Evolutionary conservation across 2,888 invertebrate genomes (phyloP).

Genomic region (Heliconius erato): DNA sequence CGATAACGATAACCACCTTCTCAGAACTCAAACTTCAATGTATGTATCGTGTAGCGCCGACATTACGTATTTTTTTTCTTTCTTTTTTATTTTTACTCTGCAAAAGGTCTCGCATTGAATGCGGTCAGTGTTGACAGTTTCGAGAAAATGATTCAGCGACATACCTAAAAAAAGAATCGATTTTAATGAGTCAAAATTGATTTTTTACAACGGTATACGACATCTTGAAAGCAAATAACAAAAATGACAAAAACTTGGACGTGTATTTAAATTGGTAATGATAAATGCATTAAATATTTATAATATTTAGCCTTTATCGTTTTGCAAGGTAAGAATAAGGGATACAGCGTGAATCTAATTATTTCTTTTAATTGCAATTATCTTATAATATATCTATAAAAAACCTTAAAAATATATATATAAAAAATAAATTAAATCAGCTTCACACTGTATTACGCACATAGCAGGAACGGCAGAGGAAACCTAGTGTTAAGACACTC

Average conservation of each 20-base stretch:
- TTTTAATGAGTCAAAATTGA: constrained; percentile 48
- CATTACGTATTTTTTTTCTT: constrained; percentile 32
- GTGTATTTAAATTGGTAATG: constrained; percentile 18
- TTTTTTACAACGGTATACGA: constrained; percentile 46
- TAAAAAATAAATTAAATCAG: too few species aligned
- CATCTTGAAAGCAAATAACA: constrained; percentile 38
- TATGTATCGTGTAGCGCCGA: constrained; percentile 41
- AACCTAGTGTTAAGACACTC: too few species aligned
- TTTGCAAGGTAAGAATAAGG: too few species aligned
- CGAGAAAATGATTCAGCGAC: constrained; percentile 52
- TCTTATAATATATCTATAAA: too few species aligned
- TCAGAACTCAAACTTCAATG: constrained; percentile 37
- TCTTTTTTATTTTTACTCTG: constrained; percentile 41
- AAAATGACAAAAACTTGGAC: constrained; percentile 27
- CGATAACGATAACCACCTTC: constrained; percentile 49
- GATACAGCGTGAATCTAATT: too few species aligned
- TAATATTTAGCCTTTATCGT: not conserved
- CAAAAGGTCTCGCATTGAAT: constrained; percentile 45
- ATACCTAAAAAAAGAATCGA: constrained; percentile 36
- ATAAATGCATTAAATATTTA: not conserved
- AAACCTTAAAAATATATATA: too few species aligned
- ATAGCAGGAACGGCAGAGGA: too few species aligned
- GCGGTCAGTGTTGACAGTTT: constrained; percentile 55
- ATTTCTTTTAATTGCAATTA: too few species aligned
- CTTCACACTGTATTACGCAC: too few species aligned